Percentiles rank a stretch among this genome's conserved stretches.
phyloP scores from a whole-genome alignment of 2,797 vertebrate species.

The Sitta carolinensis region DNA sequence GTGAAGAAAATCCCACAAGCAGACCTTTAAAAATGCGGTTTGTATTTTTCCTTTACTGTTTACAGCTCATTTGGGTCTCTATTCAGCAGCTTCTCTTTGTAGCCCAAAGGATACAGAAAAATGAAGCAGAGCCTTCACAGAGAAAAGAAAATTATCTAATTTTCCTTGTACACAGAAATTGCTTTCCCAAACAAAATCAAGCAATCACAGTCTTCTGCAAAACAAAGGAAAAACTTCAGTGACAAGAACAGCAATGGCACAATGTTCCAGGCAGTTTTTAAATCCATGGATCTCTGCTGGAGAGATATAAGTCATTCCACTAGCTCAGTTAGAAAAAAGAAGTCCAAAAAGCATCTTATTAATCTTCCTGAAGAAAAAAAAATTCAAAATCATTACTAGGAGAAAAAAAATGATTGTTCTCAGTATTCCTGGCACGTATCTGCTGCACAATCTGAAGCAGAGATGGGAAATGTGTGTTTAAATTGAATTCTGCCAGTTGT shows the following conservation, averaged over 20 bases:
- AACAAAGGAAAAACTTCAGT: not conserved
- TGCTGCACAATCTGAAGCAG: not conserved
- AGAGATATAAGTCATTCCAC: not conserved
- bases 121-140: not conserved
- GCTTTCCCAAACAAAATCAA: not conserved
- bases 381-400: not conserved
- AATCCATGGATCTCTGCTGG: not conserved
- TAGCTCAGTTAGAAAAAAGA: not conserved
- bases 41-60: not conserved
- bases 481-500: not conserved
- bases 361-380: not conserved
- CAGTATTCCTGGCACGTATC: not conserved
- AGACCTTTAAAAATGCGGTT: not conserved
- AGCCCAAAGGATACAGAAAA: not conserved
- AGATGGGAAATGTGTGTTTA: not conserved
- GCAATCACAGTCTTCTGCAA: not conserved
- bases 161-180: not conserved
- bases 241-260: not conserved
- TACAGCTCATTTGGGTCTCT: not conserved
- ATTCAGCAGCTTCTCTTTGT: not conserved
- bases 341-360: not conserved
- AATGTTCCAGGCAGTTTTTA: not conserved
- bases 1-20: not conserved
- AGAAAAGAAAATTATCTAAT: not conserved
- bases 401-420: not conserved